phyloP scores from a whole-genome alignment of 2,888 invertebrate species.

The Pseudanteris insignis region DNA sequence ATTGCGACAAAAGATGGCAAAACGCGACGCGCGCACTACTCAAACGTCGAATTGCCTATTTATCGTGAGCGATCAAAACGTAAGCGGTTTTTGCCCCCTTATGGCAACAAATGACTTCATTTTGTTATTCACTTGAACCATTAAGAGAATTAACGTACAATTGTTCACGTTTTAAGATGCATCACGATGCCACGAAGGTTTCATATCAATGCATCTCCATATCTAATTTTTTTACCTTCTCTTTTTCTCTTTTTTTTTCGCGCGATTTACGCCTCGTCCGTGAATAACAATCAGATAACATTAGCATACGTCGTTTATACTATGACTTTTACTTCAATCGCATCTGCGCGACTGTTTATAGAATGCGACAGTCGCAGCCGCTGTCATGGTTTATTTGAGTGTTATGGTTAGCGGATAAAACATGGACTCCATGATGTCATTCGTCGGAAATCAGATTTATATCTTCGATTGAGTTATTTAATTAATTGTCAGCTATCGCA shows the following conservation, averaged over 20 bases:
- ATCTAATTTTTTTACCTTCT: no score
- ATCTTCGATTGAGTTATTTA: constrained; percentile 15
- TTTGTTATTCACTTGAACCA: no score
- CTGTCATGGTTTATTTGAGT: constrained; percentile 12
- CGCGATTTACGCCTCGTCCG: constrained; percentile 9
- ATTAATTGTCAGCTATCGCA: constrained; percentile 12
- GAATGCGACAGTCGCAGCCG: constrained; percentile 2
- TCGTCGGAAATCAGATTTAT: constrained; percentile 8
- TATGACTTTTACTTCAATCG: no score
- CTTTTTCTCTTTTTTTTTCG: constrained; percentile 12
- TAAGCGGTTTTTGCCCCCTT: no score
- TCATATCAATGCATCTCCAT: constrained; percentile 2
- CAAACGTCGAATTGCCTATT: no score
- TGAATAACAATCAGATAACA: constrained; percentile 30
- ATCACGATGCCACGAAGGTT: no score
- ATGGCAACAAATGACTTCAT: no score
- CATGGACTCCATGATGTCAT: constrained; percentile 9
- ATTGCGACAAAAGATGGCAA: no score
- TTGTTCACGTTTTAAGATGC: no score
- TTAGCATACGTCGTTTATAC: constrained; percentile 26
- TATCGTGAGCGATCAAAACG: no score
- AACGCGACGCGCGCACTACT: no score
- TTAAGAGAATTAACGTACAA: no score
- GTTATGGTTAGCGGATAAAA: constrained; percentile 6
- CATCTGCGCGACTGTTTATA: constrained; percentile 8